Base-by-base conservation (phyloP, 2,797 vertebrate genomes). In the Cynopterus sphinx region DNA sequence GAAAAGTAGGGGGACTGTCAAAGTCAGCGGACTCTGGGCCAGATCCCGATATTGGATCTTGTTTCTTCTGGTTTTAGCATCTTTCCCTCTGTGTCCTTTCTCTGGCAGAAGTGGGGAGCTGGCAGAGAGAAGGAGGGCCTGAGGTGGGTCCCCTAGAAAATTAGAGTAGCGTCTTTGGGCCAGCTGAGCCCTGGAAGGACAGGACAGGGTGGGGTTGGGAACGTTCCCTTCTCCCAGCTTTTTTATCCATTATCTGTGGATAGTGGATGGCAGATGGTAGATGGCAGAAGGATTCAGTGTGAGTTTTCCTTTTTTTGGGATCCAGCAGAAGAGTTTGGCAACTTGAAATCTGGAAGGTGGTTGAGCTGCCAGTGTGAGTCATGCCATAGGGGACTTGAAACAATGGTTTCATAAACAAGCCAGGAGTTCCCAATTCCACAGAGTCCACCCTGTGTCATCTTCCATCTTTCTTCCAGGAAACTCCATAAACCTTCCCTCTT, bases 91-190 rank as follows among this genome's bases (percentile, higher is more conserved):
- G 22, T 53, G 26, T 94, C 33, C 65, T 87, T 88, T 96, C 82
- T 91, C 82, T 95, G 94, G 88, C 61, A 90, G 70, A 90, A 59
- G 36, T 67, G 39, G 39, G 36, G 90, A 95, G 8, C 87, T 96
- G 95, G 92, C 77, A 97, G 88, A 53, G 17, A 84, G 33, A 88
- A 28, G 67, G 31, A 63, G 43, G 36, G 15, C 59, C 74, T 86
- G 78, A 95, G 59, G 28, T 87, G 85, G 81, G 49, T 94, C 87
- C 90, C 43, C 26, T 63, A 26, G 86, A 95, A 83, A 86, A 90
- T 55, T 74, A 53, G 36, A 79, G 89, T 39, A 21, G 10, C 65
- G 36, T 57, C 77, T 90, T 36, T 61, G 87, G 51, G 33, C 65
- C 87, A 83, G 49, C 13, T 36, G 65, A 91, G 87, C 43, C 90